Conservation (phyloP, 2,113 vertebrate genomes). For the Limanda limanda region DNA sequence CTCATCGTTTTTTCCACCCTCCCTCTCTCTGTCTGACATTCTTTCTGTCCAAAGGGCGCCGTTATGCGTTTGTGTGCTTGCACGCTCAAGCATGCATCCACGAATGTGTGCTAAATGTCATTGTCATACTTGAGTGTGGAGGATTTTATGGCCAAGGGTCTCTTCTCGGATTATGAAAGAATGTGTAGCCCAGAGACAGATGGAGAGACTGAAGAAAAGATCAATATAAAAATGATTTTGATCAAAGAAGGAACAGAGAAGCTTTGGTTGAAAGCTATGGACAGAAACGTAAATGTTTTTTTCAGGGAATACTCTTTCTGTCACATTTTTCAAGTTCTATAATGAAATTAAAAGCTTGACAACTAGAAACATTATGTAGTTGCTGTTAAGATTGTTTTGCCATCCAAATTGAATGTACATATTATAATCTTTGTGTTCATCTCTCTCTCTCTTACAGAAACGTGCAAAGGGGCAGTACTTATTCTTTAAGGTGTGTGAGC, state of each 20-base stretch:
- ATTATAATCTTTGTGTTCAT: constrained; percentile 4
- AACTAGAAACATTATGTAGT: not conserved
- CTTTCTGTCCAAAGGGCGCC: constrained; percentile 49
- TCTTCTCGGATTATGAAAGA: constrained; percentile 31
- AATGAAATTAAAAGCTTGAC: not conserved
- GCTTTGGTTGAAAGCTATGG: constrained; percentile 33
- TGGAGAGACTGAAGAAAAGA: constrained; percentile 11
- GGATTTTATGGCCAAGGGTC: constrained; percentile 56
- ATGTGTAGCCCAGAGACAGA: constrained; percentile 48
- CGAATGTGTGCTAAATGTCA: constrained; percentile 72
- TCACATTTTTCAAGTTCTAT: not conserved
- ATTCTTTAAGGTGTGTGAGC: constrained; percentile 79
- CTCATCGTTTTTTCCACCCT: constrained; percentile 14
- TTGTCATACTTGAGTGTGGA: constrained; percentile 69
- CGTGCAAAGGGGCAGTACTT: constrained; percentile 76
- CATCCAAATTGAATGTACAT: not conserved
- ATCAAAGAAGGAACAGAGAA: constrained; percentile 28
- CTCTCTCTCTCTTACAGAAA: constrained; percentile 63
- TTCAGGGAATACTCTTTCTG: not conserved
- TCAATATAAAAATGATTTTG: constrained; percentile 20
- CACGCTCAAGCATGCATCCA: not conserved
- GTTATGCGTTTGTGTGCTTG: constrained; percentile 12
- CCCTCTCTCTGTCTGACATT: constrained; percentile 57
- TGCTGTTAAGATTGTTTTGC: not conserved
- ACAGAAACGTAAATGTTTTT: not conserved